These are phyloP conservation scores for Cyclina sinensis DNA, from an alignment of 1,140 invertebrate genomes.

Conservation along the genomic window DNA sequence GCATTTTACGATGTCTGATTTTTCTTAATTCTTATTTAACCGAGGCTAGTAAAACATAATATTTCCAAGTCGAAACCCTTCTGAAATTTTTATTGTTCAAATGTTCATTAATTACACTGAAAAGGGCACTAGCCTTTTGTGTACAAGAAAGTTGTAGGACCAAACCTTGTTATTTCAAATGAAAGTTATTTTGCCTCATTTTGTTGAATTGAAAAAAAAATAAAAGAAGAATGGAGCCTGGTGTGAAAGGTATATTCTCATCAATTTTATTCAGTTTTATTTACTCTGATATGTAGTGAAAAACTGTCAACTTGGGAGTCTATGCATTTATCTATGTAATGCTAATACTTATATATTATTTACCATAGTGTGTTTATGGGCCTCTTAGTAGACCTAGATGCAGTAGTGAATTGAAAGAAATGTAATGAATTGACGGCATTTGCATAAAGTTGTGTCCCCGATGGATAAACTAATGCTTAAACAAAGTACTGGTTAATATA, in stretches of 20 bases:
- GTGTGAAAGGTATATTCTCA: not conserved
- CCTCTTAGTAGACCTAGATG: slow-evolving; percentile 26
- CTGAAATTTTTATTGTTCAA: too few relatives aligned
- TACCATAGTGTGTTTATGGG: slow-evolving; percentile 43
- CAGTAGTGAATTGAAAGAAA: slow-evolving; percentile 7
- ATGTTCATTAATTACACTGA: too few relatives aligned
- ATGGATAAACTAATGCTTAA: slow-evolving; percentile 6
- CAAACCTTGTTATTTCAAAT: too few relatives aligned
- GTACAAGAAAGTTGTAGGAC: too few relatives aligned
- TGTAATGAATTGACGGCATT: slow-evolving; percentile 63
- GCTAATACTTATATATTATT: slow-evolving; percentile 48
- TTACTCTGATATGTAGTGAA: not conserved
- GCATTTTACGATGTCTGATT: too few relatives aligned
- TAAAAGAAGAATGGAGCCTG: too few relatives aligned
- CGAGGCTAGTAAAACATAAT: too few relatives aligned
- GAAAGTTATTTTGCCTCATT: too few relatives aligned
- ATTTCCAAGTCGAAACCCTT: too few relatives aligned
- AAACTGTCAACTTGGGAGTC: slow-evolving; percentile 42
- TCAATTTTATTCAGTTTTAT: not conserved
- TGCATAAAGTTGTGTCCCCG: slow-evolving; percentile 38
- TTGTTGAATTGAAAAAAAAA: not conserved
- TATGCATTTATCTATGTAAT: slow-evolving; percentile 16
- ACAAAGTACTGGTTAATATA: slow-evolving; percentile 55
- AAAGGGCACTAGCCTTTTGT: too few relatives aligned
- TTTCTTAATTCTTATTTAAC: too few relatives aligned